Base-by-base conservation (phyloP, 2,797 vertebrate genomes). In the Glossophaga mutica region DNA sequence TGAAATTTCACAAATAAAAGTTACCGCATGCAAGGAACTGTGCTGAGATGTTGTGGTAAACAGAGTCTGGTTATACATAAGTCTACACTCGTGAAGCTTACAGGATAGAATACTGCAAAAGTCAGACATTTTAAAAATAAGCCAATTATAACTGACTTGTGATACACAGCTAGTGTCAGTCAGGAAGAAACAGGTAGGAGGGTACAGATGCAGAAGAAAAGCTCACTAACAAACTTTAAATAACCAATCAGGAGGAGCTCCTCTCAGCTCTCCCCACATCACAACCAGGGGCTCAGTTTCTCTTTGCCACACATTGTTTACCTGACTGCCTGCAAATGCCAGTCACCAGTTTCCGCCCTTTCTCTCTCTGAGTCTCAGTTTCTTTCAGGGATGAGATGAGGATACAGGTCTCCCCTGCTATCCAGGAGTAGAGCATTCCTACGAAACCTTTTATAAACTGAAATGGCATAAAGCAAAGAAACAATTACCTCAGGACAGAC, bases 1-100 rank as follows among this genome's bases (percentile, higher is more conserved):
- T 86, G 62, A 91, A 92, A 71, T 89, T 87, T 77, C 48, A 91
- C 39, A 76, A 94, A 59, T 70, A 90, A 90, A 92, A 92, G 22
- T 70, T 55, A 59, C 73, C 59, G 2, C 16, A 55, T 14, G 2
- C 73, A 90, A 85, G 57, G 57, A 39, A 70, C 32, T 81, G n/a
- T 48, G 67, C 62, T 93, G 37, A 42, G 68, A 82, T 82, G 85
- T 0, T 39, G 26, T 78, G n/a, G 44, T 32, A 14, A 94, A 96
- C 71, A 22, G 46, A 46, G 26, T 68, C 71, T 87, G 46, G 79
- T 55, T 91, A 52, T 18, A 87, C 5, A 0, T 26, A 57, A 39
- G 46, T 79, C 71, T 29, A 57, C n/a, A 32, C 37, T 91, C 77
- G n/a, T 0, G 18, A 46, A 79, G n/a, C 44, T 88, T 91, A 89